Evolutionary conservation across 2,113 vertebrate species (phyloP).

Genomic region (Charadrius vociferus): DNA sequence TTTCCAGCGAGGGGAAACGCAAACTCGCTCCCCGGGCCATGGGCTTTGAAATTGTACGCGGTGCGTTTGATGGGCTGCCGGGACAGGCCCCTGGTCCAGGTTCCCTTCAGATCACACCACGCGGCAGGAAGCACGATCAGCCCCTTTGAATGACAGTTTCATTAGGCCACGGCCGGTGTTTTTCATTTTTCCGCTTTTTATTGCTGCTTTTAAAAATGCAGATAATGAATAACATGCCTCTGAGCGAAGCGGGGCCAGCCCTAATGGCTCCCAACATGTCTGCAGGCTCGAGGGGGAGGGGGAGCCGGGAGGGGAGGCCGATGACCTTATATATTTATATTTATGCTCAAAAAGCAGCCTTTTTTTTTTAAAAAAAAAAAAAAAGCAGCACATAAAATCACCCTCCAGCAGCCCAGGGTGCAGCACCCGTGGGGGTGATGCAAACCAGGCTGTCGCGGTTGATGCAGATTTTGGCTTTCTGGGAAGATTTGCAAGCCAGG

Average conservation of each 20-base stretch:
- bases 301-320: not conserved
- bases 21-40: conserved; percentile 47
- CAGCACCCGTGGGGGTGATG: accelerated
- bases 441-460: accelerated
- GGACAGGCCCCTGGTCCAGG: conserved; percentile 58
- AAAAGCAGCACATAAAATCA: not conserved
- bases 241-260: conserved; percentile 43
- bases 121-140: conserved; percentile 62
- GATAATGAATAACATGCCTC: conserved; percentile 69
- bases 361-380: not conserved
- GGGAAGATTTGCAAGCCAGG: not conserved
- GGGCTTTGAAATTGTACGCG: conserved; percentile 70
- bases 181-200: conserved; percentile 73
- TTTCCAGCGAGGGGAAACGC: conserved; percentile 61
- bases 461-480: not conserved
- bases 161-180: conserved; percentile 59
- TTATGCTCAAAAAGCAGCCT: conserved; percentile 8
- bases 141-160: conserved; percentile 65
- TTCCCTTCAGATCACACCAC: conserved; percentile 70
- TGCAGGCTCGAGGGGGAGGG: conserved; percentile 28
- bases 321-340: conserved; percentile 57
- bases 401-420: not conserved
- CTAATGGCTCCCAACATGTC: conserved; percentile 64
- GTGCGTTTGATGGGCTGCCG: conserved; percentile 67
- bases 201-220: conserved; percentile 68